Base-by-base conservation (phyloP, 2,797 vertebrate genomes). In the Pipistrellus kuhlii region DNA sequence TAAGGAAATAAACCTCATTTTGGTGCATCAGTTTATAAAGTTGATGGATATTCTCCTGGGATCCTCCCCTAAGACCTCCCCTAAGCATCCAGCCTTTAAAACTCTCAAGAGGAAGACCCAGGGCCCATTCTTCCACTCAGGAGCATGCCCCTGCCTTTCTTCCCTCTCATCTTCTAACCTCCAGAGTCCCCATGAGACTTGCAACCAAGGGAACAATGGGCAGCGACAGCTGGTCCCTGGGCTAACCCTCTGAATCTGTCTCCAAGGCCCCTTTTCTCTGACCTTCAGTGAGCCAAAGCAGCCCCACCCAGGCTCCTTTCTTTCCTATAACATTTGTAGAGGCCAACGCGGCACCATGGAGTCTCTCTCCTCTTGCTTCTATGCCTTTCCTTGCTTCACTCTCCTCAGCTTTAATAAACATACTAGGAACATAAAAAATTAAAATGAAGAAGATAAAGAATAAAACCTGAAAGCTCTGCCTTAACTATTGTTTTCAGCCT, bases 321-420 rank as follows among this genome's bases (percentile, higher is more conserved):
- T n/a, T 9, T 66, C 30, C 64, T 18, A 17, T 18, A 66, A 32
- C n/a, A 66, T 18, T 32, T 32, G 14, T 18, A n/a, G 30, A 64
- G 30, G 15, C n/a, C n/a, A 32, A 2, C 0, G 1, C 15, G 4
- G 64, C 17, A 62, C 30, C 17, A 2, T 17, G 0, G 10, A 48
- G 17, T 46, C 9, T 51, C 73, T 48, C 44, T 51, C 46, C 46
- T 76, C 10, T n/a, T 76, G 30, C 17, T 51, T 32, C 30, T 8
- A 51, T 51, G 73, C 18, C 10, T n/a, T 51, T 51, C 44, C 30
- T 51, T 6, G 18, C 12, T 32, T 32, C 73, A 21, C 30, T 51
- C 10, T 32, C 18, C 30, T 30, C 44, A 76, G 46, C 46, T 76
- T 76, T 76, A 21, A 21, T 51, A 75, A 75, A 7, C 46, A 21